Evolutionary conservation across 1,140 invertebrate species (phyloP), one percentile per base, ranked within the genome.

Genomic region (Callitettix versicolor): DNA sequence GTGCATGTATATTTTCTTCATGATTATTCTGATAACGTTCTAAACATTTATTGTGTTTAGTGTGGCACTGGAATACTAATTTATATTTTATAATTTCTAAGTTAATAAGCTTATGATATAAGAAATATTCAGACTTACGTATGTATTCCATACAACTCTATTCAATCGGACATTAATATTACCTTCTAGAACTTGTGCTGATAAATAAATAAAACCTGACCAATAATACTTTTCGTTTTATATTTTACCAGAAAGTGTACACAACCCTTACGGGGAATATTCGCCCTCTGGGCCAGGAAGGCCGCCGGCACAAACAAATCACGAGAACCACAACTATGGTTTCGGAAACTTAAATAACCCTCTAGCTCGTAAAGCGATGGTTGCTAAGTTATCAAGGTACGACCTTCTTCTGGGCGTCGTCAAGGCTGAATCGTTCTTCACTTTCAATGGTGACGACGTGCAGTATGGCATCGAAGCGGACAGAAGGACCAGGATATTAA

Each of bases 351-450:
- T 48, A 20, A 43, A 42, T 20, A 55, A 34, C 41, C 30, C 52
- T 3, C 21, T 42, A 85, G 51, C 76, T 85, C 66, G 76, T 64
- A 88, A 88, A 72, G 81, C 81, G 56, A 82, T 85, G 46, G 74
- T 87, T 57, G 76, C 80, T 26, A 83, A 82, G n/a, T 20, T 56
- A 20, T 80, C 84, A 54, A 84, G 85, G 65, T 94, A 92, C 69
- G 91, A 95, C 69, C 72, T 98, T n/a, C 81, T 98, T 77, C 78
- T 95, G 52, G 95, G 95, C 2, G 88, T 96, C 1, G 87, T 87
- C 38, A 80, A 84, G 65, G 85, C 86, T 1, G 88, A 91, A 66
- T 85, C 91, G 1, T 91, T 88, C 71, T 88, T 89, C 68, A 82
- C 88, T 30, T 84, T 98, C 64, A 91, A 87, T 58, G 87, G 89